Conservation (phyloP, 2,797 vertebrate species). For the Spheniscus humboldti region DNA sequence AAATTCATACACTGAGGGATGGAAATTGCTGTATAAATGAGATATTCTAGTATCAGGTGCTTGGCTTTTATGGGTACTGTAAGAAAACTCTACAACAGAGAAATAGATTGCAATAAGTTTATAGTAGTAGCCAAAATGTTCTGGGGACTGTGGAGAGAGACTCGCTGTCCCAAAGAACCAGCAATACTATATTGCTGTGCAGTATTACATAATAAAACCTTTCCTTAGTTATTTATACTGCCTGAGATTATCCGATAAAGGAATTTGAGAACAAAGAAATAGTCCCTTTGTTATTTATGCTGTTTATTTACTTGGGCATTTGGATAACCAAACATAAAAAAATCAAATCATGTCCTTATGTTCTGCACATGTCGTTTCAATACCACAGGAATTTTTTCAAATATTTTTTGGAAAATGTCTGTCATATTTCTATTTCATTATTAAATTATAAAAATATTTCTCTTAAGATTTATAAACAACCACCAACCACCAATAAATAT, state of each 20-base stretch:
- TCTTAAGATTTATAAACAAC: conserved; percentile 28
- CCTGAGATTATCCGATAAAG: conserved; percentile 38
- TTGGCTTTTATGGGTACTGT: conserved; percentile 27
- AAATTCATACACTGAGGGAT: neutral
- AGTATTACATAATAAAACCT: conserved; percentile 46
- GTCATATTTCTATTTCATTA: conserved; percentile 29
- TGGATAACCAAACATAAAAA: conserved; percentile 8
- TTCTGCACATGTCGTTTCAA: neutral
- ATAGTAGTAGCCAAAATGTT: conserved; percentile 34
- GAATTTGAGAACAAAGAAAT: conserved; percentile 47
- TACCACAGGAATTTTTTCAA: neutral
- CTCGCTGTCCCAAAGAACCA: conserved; percentile 19
- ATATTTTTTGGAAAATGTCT: neutral
- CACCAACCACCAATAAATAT: conserved; percentile 15
- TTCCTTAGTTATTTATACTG: conserved; percentile 45
- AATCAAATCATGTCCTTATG: neutral
- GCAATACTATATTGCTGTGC: neutral
- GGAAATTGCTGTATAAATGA: conserved; percentile 2
- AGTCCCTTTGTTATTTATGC: conserved; percentile 12
- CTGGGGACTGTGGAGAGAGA: neutral
- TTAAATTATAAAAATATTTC: conserved; percentile 30
- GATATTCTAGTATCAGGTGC: conserved; percentile 1
- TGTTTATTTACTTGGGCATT: conserved; percentile 29
- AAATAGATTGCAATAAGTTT: conserved; percentile 37
- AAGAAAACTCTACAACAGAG: conserved; percentile 24